Base-by-base conservation (phyloP, 1,140 invertebrate species). In the Panonychus citri region DNA sequence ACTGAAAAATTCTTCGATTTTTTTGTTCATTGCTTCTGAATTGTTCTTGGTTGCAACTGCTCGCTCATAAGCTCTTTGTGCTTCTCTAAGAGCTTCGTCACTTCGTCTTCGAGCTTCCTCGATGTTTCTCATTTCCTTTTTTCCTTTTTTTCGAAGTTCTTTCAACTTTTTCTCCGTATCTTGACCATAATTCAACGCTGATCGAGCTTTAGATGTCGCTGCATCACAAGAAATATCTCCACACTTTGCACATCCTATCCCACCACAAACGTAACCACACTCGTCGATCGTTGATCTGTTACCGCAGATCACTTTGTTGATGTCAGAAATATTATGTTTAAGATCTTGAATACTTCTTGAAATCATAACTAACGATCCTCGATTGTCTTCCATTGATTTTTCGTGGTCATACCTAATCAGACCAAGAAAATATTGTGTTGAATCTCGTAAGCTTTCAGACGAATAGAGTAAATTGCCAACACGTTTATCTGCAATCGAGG, bases 251-350 rank as follows among this genome's bases (percentile, higher is more conserved):
- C 91, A 97, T 0, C 86, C 87, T 42, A 87, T 90, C 21, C 91
- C 91, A 34, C 91, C 91, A 72, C 91, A 97, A 30, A 89, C 74
- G 53, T 69, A 67, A 66, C 93, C 87, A 69, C 91, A 96, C 39
- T 81, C 81, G 63, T 85, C 78, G 26, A 84, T 85, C 56, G 63
- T 63, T n/a, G 42, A 48, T 39, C 28, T 17, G 10, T 80, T 78
- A 60, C 86, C 89, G 71, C 91, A 96, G 67, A 97, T 76, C 64
- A 75, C 68, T 40, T 82, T 73, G 71, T 95, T 96, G 26, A 96
- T 71, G 57, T 79, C 78, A 0, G 88, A 85, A 63, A 96, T 80
- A 54, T 78, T 71, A 0, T 71, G 66, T 59, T 82, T 77, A 15
- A 94, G 72, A 1, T 73, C 66, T 1, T 69, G 71, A 13, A 96